Evolutionary conservation across 2,888 invertebrate genomes (phyloP), one percentile per base, ranked within the genome.

Genomic region (Drosophila borborema): DNA sequence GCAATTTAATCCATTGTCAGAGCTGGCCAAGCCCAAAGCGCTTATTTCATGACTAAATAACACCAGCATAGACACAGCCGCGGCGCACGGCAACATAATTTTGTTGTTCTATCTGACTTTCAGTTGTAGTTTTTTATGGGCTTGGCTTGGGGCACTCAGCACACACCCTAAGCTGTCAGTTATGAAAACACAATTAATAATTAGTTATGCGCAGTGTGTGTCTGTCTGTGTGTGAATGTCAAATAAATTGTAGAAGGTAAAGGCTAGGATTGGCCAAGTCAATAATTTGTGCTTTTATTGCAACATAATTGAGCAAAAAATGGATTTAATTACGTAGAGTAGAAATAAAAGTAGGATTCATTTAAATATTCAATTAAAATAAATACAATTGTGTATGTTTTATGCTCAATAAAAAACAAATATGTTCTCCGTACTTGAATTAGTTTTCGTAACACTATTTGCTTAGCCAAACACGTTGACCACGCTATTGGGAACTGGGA

Each of bases 1-100:
- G 53, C 23, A 58, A 62, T 64, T 61, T 58, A 72, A 64, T 76
- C 46, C 61, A 77, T 49, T 72, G 12, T 23, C 16, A 28, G 40
- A 31, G 38, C 41, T 54, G 56, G 36, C 61, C 77, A 61, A 72
- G 54, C 77, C 77, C 77, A 56, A 18, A 48, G 46, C 23, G 18
- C 53, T 49, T 48, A 53, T 81, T 41, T 63, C 83, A 74, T 83
- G 88, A 74, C 78, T 66, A 59, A 41, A 54, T 62, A 70, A 64
- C 81, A 88, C 82, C 78, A 82, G 55, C 72, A 75, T 63, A 63
- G 84, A 74, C 78, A 79, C 64, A 70, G 71, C 41, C 54, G 41
- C 55, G 56, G 58, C 72, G 46, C 82, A 79, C 80, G 82, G 73
- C 72, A 87, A 68, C 80, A 82, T 83, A 85, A 87, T 85, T 82